Evolutionary conservation across 1,140 invertebrate species (phyloP), one percentile per base, ranked within the genome.

Genomic region (Drosophila insularis): DNA sequence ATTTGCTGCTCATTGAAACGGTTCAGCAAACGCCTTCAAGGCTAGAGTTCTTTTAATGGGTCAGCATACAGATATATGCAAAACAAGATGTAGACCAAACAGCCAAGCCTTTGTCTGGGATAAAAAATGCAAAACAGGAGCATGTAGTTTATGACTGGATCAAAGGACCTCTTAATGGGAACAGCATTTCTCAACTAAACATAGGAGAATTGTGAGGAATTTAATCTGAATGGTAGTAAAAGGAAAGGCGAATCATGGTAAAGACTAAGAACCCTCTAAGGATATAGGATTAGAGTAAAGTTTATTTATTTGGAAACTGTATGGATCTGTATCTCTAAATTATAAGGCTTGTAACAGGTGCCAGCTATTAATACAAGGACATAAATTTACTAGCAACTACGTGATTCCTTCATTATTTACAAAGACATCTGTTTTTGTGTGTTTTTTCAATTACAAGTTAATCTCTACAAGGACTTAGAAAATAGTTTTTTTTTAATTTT

Each of bases 1-100:
- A 60, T 53, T 65, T 56, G 55, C 46, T 78, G 62, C 61, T 53
- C 55, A 70, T 43, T 68, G 59, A 19, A 67, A 75, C 56, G 75
- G 75, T 86, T 86, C 69, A 79, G 71, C 56, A 81, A 71, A 79
- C 82, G 69, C 37, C 61, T 81, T 87, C 82, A 87, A 81, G 82
- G 75, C 66, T 67, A 23, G 13, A 19, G 10, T 17, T 50, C 56
- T 23, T 68, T 79, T 81, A 81, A 78, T 81, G 66, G 82, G 78
- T 81, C 82, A 86, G 17, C 17, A 23, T 62, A 35, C 63, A 61
- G 5, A 63, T 63, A 53, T 50, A 50, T 50, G 43, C 43, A 50
- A 50, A 27, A 50, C 43, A 21, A 21, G 3, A 50, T 50, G 19
- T 19, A 21, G 17, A 50, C 19, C 2, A 19, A 50, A 21, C n/a